Evolutionary conservation across 37 sponge, comb jelly and placozoan species (phyloP).

Genomic region (Amphimedon queenslandica): DNA sequence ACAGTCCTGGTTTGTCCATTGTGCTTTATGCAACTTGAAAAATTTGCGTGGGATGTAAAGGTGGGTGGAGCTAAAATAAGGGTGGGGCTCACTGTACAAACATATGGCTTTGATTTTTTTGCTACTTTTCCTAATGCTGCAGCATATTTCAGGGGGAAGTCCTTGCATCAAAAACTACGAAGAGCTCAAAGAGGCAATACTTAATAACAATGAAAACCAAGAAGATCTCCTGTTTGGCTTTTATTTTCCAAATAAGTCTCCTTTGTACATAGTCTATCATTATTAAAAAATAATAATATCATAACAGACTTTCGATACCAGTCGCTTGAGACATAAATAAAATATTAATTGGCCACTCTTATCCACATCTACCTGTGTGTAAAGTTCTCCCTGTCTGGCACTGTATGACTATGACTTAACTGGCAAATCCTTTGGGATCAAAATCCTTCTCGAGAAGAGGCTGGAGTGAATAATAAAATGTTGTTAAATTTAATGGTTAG

Average conservation of each 20-base stretch:
- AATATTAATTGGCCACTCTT: neutral
- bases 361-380: slow-evolving; percentile 49
- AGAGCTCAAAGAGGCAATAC: neutral
- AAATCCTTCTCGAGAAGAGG: slow-evolving; percentile 58
- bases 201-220: neutral
- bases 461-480: slow-evolving; percentile 16
- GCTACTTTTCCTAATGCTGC: neutral
- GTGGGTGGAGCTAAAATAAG: too few species aligned
- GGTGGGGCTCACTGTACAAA: too few species aligned
- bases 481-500: too few species aligned
- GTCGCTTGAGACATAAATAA: slow-evolving; percentile 75
- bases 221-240: neutral
- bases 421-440: slow-evolving; percentile 72
- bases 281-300: neutral
- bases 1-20: too few species aligned
- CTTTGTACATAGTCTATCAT: neutral
- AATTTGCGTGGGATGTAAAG: too few species aligned
- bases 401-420: slow-evolving; percentile 50
- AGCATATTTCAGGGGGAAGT: neutral
- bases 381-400: slow-evolving; percentile 73
- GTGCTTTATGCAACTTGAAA: too few species aligned
- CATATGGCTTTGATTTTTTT: too few species aligned
- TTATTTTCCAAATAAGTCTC: neutral
- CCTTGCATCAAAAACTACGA: neutral
- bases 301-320: slow-evolving; percentile 81